A percentile compares a stretch with the other conserved stretches of the same genome.
These are phyloP conservation scores for Bombus picipes DNA, from an alignment of 1,140 invertebrate species.

Conservation along the genomic window DNA sequence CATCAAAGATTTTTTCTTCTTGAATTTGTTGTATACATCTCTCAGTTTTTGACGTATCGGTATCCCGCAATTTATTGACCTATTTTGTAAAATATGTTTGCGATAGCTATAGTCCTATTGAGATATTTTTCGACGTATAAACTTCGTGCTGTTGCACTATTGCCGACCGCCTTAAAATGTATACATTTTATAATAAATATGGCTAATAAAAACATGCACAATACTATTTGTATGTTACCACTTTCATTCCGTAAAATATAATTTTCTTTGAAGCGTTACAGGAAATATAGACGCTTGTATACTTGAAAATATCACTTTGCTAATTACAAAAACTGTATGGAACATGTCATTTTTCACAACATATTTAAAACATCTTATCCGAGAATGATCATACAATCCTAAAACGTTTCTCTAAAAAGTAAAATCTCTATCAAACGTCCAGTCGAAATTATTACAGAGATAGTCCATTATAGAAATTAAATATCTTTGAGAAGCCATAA, in stretches of 20 bases:
- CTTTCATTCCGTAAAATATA: conserved; percentile 73
- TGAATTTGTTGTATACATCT: too few species aligned
- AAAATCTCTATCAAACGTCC: background rate
- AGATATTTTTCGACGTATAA: too few species aligned
- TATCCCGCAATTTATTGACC: too few species aligned
- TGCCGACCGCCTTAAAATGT: background rate
- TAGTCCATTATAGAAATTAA: background rate
- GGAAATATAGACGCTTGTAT: background rate
- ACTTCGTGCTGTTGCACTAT: too few species aligned
- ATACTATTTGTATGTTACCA: conserved; percentile 74
- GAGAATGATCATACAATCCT: background rate
- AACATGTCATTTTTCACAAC: conserved; percentile 6
- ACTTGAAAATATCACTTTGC: background rate
- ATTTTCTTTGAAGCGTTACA: background rate
- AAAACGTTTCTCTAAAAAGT: conserved; percentile 4
- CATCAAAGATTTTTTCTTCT: too few species aligned
- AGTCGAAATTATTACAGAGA: background rate
- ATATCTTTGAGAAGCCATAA: background rate
- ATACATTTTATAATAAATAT: too few species aligned
- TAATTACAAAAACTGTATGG: conserved; percentile 8
- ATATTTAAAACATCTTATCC: background rate
- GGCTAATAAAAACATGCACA: conserved; percentile 32
- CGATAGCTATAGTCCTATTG: too few species aligned
- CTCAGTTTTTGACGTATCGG: too few species aligned
- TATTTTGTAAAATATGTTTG: too few species aligned